These are phyloP conservation scores for Campoplex capitator DNA, from an alignment of 2,888 invertebrate species.

Conservation along the genomic window DNA sequence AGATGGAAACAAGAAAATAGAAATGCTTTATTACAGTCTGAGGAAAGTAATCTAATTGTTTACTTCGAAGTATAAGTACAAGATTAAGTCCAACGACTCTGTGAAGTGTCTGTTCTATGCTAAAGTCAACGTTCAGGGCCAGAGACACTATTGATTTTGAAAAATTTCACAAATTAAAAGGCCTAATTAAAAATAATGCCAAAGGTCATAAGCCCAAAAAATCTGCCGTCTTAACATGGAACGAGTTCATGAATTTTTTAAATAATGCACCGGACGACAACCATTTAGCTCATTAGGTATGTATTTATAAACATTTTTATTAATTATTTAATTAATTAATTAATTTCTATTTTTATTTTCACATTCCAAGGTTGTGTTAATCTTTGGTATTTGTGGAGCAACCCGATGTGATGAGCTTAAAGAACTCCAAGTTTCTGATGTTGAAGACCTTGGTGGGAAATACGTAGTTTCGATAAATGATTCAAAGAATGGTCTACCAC, in stretches of 20 bases:
- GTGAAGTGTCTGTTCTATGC: slow-evolving; percentile 58
- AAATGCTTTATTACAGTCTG: slow-evolving; percentile 2
- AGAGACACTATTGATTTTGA: slow-evolving; percentile 65
- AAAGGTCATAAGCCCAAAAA: slow-evolving; percentile 68
- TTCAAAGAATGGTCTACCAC: slow-evolving; percentile 64
- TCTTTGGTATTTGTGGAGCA: slow-evolving; percentile 68
- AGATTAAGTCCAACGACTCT: slow-evolving; percentile 51
- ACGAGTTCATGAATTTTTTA: slow-evolving; percentile 66
- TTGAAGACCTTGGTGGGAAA: slow-evolving; percentile 59
- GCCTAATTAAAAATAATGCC: slow-evolving; percentile 63
- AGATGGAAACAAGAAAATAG: slow-evolving; percentile 2
- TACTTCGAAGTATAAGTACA: background rate
- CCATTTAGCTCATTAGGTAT: slow-evolving; percentile 66
- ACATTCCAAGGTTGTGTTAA: slow-evolving; percentile 65
- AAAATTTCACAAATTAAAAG: slow-evolving; percentile 66
- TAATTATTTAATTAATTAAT: slow-evolving; percentile 35
- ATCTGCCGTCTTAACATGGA: slow-evolving; percentile 64
- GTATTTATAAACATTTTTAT: slow-evolving; percentile 48
- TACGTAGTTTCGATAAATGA: slow-evolving; percentile 64
- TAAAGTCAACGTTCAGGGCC: slow-evolving; percentile 62
- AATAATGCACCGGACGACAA: slow-evolving; percentile 63
- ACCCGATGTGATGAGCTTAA: slow-evolving; percentile 62
- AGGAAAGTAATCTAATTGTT: background rate
- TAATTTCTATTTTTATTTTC: slow-evolving; percentile 17
- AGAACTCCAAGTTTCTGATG: slow-evolving; percentile 57